Percentiles rank a stretch among this genome's conserved stretches.
Conservation (phyloP, 2,797 vertebrate genomes). For the Synanceia verrucosa region DNA sequence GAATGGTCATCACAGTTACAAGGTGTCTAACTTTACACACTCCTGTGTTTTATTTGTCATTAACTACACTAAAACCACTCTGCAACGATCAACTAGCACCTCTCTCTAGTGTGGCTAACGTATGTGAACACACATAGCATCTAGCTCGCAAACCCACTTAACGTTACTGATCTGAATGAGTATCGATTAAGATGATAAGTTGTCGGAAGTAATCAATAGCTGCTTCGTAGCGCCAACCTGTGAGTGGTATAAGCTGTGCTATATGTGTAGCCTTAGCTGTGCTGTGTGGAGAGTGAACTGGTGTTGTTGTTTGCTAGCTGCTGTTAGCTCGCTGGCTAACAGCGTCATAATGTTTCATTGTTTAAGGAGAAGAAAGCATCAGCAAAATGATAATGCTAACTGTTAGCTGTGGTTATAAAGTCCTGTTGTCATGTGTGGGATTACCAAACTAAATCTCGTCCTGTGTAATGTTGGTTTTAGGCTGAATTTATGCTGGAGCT, state of each 20-base stretch:
- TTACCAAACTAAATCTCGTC: background rate
- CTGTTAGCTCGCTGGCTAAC: conserved; percentile 64
- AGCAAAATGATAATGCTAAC: conserved; percentile 46
- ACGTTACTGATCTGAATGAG: conserved; percentile 4
- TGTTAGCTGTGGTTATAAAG: conserved; percentile 24
- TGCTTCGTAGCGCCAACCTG: background rate
- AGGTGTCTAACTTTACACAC: background rate
- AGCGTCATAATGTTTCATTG: conserved; percentile 58
- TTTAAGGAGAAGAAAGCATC: conserved; percentile 37
- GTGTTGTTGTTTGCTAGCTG: conserved; percentile 57
- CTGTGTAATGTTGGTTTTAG: background rate
- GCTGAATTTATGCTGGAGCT: background rate
- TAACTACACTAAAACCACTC: background rate
- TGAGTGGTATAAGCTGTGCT: background rate
- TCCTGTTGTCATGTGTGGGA: background rate
- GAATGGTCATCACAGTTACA: conserved; percentile 26
- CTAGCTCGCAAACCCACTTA: conserved; percentile 38
- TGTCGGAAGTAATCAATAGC: background rate
- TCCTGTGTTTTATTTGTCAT: background rate
- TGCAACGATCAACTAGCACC: background rate
- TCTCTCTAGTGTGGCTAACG: conserved; percentile 37
- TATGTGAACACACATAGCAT: conserved; percentile 10
- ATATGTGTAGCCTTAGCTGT: background rate
- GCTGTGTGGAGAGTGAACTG: background rate
- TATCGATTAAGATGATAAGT: background rate